Conservation (phyloP, 2,888 invertebrate genomes). For the Sminthurinus aureus region DNA sequence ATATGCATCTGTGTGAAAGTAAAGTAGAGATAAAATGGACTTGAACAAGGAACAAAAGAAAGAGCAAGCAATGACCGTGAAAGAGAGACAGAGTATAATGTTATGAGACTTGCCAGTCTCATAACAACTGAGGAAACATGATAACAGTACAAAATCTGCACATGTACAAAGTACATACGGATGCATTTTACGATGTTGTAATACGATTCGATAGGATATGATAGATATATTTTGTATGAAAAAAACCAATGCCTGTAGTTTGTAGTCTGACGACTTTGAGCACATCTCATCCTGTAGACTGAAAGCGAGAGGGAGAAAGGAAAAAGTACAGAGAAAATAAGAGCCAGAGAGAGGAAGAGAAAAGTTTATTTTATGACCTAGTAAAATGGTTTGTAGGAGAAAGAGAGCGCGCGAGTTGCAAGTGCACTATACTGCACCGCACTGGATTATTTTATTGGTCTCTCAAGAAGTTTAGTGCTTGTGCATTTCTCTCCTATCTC, state of each 20-base stretch:
- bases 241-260: neutral
- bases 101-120: neutral
- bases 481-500: too few species aligned
- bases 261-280: neutral
- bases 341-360: neutral
- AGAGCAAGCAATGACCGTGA: neutral
- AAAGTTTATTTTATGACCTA: slow-evolving; percentile 38
- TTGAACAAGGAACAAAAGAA: neutral
- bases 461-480: slow-evolving; percentile 11
- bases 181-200: neutral
- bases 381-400: slow-evolving; percentile 35
- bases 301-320: neutral
- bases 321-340: neutral
- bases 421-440: slow-evolving; percentile 31
- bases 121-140: neutral
- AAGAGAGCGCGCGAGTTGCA: slow-evolving; percentile 26
- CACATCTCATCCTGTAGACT: neutral
- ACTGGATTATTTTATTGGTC: slow-evolving; percentile 41
- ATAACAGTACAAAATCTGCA: neutral
- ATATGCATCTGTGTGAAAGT: too few species aligned
- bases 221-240: neutral
- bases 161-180: neutral
- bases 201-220: neutral
- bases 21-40: too few species aligned
- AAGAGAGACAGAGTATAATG: neutral